phyloP scores from a whole-genome alignment of 2,113 vertebrate genomes.

The zebrafish (Danio rerio) region DNA sequence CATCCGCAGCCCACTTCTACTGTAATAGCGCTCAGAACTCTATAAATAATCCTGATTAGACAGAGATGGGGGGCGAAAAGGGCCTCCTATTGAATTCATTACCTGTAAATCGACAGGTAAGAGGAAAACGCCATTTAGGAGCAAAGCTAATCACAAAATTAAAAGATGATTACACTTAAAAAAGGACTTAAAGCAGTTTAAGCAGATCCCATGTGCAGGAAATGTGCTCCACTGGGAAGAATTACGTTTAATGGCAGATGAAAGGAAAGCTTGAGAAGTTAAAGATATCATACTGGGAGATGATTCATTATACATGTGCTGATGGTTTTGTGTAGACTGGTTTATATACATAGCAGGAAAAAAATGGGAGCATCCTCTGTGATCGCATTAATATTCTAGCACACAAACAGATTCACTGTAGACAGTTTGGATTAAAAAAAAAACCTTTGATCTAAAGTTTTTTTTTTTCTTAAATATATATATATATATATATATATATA shows the following conservation, averaged over 20 bases:
- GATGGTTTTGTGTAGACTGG: neutral
- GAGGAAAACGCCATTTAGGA: conserved; percentile 50
- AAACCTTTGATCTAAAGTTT: no score
- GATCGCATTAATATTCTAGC: neutral
- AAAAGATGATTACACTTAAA: conserved; percentile 54
- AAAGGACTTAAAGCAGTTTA: neutral
- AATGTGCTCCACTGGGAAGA: conserved; percentile 42
- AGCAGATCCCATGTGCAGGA: conserved; percentile 45
- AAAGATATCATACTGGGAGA: conserved; percentile 9
- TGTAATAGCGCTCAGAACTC: conserved; percentile 61
- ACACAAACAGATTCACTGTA: neutral
- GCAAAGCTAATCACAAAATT: conserved; percentile 51
- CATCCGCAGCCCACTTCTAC: conserved; percentile 62
- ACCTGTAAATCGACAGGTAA: conserved; percentile 54
- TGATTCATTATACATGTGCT: neutral
- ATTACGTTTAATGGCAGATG: conserved; percentile 31
- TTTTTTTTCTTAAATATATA: no score
- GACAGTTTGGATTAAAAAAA: no score
- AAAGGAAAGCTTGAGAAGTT: neutral
- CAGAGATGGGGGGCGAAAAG: conserved; percentile 48
- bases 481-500: no score
- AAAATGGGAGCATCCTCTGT: neutral
- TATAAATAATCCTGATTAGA: conserved; percentile 71
- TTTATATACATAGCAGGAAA: neutral
- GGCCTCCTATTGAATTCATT: conserved; percentile 58